Percentiles rank a stretch among this genome's conserved stretches.
phyloP scores from a whole-genome alignment of 2,888 invertebrate species.

The Scelioninae gen. 1 region DNA sequence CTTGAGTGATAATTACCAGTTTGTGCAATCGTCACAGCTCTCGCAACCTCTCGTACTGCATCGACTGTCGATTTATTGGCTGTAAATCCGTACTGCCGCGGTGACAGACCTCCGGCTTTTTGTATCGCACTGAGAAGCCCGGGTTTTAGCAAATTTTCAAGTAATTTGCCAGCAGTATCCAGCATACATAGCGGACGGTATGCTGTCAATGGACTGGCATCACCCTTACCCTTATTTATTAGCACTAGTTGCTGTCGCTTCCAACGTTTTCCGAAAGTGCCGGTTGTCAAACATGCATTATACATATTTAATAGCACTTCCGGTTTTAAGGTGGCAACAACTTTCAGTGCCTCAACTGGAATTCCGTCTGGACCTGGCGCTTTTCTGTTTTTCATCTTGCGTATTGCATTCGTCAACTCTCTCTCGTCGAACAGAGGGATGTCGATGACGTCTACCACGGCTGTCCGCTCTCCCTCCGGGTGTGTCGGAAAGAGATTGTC shows the following conservation, averaged over 20 bases:
- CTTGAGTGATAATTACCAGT: neutral
- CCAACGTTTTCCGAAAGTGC: neutral
- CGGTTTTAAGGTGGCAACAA: neutral
- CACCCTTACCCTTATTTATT: neutral
- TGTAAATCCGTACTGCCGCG: neutral
- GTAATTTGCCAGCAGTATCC: neutral
- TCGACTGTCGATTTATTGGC: neutral
- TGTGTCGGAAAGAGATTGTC: too few relatives aligned
- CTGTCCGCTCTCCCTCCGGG: too few relatives aligned
- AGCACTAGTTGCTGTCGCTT: neutral
- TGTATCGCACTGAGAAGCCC: too few relatives aligned
- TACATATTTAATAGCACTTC: neutral
- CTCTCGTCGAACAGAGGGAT: slow-evolving; percentile 4
- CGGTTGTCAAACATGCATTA: neutral
- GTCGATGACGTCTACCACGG: too few relatives aligned
- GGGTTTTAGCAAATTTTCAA: too few relatives aligned
- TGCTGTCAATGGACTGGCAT: neutral
- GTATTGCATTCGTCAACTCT: neutral
- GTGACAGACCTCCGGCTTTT: too few relatives aligned
- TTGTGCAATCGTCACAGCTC: too few relatives aligned
- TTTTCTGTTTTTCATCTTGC: neutral
- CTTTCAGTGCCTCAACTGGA: neutral
- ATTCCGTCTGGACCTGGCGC: slow-evolving; percentile 10
- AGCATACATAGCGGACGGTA: slow-evolving; percentile 5
- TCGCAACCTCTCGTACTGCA: neutral